Evolutionary conservation across 1,140 invertebrate genomes (phyloP), one percentile per base, ranked within the genome.

Genomic region (Oreohelix idahoensis): DNA sequence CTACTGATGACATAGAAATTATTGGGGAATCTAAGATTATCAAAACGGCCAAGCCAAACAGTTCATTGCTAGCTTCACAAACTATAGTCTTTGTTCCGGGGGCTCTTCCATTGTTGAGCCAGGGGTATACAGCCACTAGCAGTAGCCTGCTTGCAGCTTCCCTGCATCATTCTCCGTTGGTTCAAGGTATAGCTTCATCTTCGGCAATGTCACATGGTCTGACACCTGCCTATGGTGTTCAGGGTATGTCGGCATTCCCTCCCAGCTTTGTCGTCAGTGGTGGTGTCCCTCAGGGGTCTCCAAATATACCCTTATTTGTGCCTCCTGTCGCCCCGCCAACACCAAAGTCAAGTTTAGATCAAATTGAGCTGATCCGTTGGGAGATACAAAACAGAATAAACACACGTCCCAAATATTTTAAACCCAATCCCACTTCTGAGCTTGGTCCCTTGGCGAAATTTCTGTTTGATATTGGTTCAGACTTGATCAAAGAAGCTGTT

Each of bases 401-500:
- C 79, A 86, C 87, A 73, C 89, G 88, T 58, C 87, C 88, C 26
- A 89, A 89, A 70, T 89, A 84, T 45, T 87, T 85, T 71, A 88
- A 89, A 83, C 84, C 85, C 23, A 88, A 87, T 70, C 87, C 88
- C 17, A 87, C 88, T 17, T 79, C 84, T 49, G 88, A 91, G 29
- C 79, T 91, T 1, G 89, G 96, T 91, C 95, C 97, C 4, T 92
- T 97, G 66, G 97, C 97, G 2, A 97, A 97, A 91, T 97, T 98
- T 91, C 97, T 98, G 86, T 96, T 96, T 92, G 96, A 97, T 88
- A 96, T 98, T 85, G 97, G 98, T 17, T 94, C 97, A 74, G 97
- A 96, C 91, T 94, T 98, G 82, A 97, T 98, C 1, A 97, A 98
- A 91, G 97, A 98, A 91, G 96, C 95, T 91, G 97, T 98, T 15